Base-by-base conservation (phyloP, 2,113 vertebrate species). In the Elaphurus davidianus region DNA sequence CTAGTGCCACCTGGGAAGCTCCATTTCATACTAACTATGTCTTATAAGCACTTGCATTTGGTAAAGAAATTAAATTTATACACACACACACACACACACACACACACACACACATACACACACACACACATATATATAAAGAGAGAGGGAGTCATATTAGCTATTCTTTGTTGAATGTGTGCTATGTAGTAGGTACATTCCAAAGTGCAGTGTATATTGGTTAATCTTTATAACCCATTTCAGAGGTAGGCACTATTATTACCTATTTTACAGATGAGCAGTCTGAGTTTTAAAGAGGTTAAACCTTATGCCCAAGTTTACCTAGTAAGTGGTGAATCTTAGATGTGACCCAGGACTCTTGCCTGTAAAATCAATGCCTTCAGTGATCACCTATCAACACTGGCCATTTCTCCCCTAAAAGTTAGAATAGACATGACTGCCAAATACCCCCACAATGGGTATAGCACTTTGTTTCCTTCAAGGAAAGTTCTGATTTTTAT, bases 171-270 rank as follows among this genome's bases (percentile, higher is more conserved):
- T 67, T 88, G 55, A 96, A 88, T 92, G 28, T 76, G 84, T 54
- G 15, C 52, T 85, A 36, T 85, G 43, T 79, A 59, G 33, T 92
- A 79, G 57, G 64, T 78, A 16, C 33, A 55, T 87, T 96, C 28
- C 27, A 83, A 47, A 91, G 17, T 33, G 16, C 8, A 87, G 10
- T 27, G 11, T 43, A 59, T 59, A 50, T 83, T 88, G 83, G 30
- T 84, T 92, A 71, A 94, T 84, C 6, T 91, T 96, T 67, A 84
- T 4, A 91, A 84, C 16, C 7, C 21, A 30, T 89, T 97, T 94
- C 23, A 5, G 84, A 85, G 28, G 59, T 93, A 71, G 23, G 33
- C 50, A 64, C 47, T 84, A 45, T 85, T 92, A 57, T 88, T 67
- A 52, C 40, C 25, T 67, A 16, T 67, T 78, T 91, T 93, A 67